Evolutionary conservation across 2,888 invertebrate species (phyloP).

Genomic region (Agrotis puta): DNA sequence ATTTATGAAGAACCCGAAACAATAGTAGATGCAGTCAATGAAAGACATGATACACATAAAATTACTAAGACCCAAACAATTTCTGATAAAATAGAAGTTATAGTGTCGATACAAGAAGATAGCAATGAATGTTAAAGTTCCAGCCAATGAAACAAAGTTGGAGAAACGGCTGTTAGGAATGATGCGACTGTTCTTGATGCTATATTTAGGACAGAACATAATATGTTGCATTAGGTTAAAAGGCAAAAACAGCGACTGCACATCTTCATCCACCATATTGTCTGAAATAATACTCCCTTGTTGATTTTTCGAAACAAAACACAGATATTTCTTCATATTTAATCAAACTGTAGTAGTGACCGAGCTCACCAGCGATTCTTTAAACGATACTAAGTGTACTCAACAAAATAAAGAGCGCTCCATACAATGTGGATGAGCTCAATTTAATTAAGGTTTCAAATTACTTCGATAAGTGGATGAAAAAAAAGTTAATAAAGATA

Average conservation of each 20-base stretch:
- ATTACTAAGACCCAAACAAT: fast-evolving
- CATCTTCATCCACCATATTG: conserved; percentile 8
- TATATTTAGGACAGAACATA: conserved; percentile 26
- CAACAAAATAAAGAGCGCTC: not conserved
- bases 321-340: not conserved
- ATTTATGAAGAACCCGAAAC: conserved; percentile 23
- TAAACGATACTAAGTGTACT: not conserved
- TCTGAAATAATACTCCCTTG: not conserved
- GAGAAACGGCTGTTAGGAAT: conserved; percentile 2
- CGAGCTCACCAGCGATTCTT: not conserved
- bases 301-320: conserved; percentile 1
- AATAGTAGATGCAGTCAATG: conserved; percentile 28
- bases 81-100: not conserved
- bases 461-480: not conserved
- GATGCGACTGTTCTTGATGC: conserved; percentile 12
- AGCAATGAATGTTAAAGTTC: conserved; percentile 18
- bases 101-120: conserved; percentile 6
- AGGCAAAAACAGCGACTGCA: conserved; percentile 32
- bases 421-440: too few species aligned
- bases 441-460: not conserved
- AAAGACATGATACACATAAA: not conserved
- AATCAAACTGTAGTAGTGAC: not conserved
- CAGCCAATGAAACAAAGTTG: conserved; percentile 9
- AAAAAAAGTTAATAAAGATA: not conserved
- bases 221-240: conserved; percentile 26